phyloP scores from a whole-genome alignment of 2,888 invertebrate genomes.

The Cheilosia pagana region DNA sequence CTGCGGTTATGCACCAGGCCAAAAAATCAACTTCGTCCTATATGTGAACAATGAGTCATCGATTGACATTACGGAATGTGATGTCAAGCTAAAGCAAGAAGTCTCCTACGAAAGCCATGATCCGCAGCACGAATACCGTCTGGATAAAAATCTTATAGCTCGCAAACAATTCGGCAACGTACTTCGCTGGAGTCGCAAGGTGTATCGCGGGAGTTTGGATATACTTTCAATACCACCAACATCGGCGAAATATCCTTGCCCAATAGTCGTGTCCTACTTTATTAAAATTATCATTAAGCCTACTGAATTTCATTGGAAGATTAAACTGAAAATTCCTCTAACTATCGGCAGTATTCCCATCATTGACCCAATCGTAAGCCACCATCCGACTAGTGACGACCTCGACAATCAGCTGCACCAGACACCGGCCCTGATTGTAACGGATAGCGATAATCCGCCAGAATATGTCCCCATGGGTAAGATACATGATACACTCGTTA shows the following conservation, averaged over 20 bases:
- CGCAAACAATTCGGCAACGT: conserved; percentile 85
- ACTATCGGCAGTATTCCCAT: conserved; percentile 86
- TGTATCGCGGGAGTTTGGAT: conserved; percentile 87
- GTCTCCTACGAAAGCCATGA: conserved; percentile 82
- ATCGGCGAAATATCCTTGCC: conserved; percentile 88
- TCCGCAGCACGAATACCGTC: conserved; percentile 82
- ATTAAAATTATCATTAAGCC: conserved; percentile 86
- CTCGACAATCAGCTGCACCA: conserved; percentile 70
- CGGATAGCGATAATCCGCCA: conserved; percentile 82
- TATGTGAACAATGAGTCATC: conserved; percentile 91
- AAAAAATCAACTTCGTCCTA: conserved; percentile 88
- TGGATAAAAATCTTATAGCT: conserved; percentile 81
- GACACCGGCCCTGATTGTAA: conserved; percentile 78
- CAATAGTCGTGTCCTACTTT: conserved; percentile 90
- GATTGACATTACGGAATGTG: conserved; percentile 87
- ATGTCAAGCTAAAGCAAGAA: conserved; percentile 88
- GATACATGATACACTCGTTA: conserved; percentile 11
- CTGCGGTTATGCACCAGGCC: conserved; percentile 90
- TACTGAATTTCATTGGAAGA: conserved; percentile 87
- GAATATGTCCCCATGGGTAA: conserved; percentile 82
- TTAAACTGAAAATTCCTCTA: conserved; percentile 87
- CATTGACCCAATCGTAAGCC: conserved; percentile 84
- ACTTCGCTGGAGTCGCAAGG: conserved; percentile 86
- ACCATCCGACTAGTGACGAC: conserved; percentile 61
- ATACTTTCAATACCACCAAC: conserved; percentile 91